These are phyloP conservation scores for Falco concolor DNA, from an alignment of 2,797 vertebrate species.

Conservation along the genomic window DNA sequence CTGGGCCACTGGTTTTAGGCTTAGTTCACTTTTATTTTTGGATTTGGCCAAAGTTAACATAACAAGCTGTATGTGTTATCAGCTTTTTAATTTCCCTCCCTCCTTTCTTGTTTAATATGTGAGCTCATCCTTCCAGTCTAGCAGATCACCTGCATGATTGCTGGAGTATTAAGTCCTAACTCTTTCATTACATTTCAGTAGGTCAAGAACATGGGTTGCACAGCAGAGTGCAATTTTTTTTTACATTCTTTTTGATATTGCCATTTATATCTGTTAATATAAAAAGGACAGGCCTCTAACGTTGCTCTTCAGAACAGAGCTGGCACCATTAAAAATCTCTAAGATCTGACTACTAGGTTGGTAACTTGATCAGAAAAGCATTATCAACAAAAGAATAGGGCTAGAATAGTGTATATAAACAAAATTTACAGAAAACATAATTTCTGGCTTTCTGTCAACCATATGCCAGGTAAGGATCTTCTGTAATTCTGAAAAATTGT, in stretches of 20 bases:
- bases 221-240: not conserved
- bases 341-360: not conserved
- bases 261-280: not conserved
- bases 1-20: constrained; percentile 12
- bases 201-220: not conserved
- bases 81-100: not conserved
- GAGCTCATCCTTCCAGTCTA: not conserved
- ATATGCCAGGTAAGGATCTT: not conserved
- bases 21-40: not conserved
- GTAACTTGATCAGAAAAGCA: not conserved
- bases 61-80: not conserved
- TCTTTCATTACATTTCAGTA: constrained; percentile 13
- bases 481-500: not conserved
- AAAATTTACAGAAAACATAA: not conserved
- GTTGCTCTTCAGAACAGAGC: not conserved
- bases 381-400: not conserved
- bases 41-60: constrained; percentile 31
- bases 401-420: not conserved
- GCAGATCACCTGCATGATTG: constrained; percentile 46
- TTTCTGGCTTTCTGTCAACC: not conserved
- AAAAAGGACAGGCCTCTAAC: not conserved
- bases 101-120: not conserved
- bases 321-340: not conserved
- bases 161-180: constrained; percentile 20
- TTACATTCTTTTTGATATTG: not conserved